Evolutionary conservation across 1,140 invertebrate genomes (phyloP), one percentile per base, ranked within the genome.

Genomic region (Pseudomyrmex dendroicus): DNA sequence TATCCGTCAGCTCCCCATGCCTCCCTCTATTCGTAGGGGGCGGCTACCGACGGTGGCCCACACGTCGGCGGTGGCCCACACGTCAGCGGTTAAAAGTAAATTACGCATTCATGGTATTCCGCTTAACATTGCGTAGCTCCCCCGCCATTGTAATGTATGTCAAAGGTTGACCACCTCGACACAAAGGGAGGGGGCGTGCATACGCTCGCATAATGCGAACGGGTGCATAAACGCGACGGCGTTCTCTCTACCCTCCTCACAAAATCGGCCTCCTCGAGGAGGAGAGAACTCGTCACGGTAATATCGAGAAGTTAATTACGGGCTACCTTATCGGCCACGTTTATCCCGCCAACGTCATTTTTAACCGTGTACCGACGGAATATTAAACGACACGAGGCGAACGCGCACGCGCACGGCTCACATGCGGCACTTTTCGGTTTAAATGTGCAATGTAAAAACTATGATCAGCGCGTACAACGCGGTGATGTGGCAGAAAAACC

Each of bases 51-150:
- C 8, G 52, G 22, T 61, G 66, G 46, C 54, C 54, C 56, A 67
- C 61, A 48, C 76, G 35, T 35, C 35, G 77, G 76, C 8, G 52
- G 22, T 61, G 66, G 46, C 54, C 54, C 56, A 67, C 61, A 48
- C 76, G 35, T 84, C 89, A 91, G 91, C 91, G 90, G 90, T 92
- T 92, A 88, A 84, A 80, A 90, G 88, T 90, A 91, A 87, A 93
- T 93, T 93, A 93, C 76, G 86, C 86, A 92, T 92, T 92, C 90
- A 91, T 89, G 84, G 77, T 85, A 87, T 89, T 92, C 86, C 83
- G 62, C 48, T 83, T 87, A 50, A 74, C 61, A 56, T 88, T 74
- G 61, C 70, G 64, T 77, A 59, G 73, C n/a, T 22, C 35, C 67
- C 20, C 66, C 35, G 35, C 35, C 76, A 87, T 90, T 86, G 85